A percentile compares a stretch with the other conserved stretches of the same genome.
These are phyloP conservation scores for Diploptera punctata DNA, from an alignment of 2,888 invertebrate genomes.

Conservation along the genomic window DNA sequence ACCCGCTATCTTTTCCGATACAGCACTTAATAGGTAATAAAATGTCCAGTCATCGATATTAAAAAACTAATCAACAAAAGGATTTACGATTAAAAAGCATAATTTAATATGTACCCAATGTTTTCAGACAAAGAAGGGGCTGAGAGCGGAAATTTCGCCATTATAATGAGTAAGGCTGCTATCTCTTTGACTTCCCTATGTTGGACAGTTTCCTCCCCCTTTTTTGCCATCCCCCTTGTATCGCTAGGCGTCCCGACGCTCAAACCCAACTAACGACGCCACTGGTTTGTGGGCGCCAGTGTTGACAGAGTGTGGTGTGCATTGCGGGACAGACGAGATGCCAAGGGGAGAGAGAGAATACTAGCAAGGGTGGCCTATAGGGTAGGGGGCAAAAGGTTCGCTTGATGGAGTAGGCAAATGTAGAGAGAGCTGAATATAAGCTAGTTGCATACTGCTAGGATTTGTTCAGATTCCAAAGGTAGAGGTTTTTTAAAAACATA, in stretches of 20 bases:
- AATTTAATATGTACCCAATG: neutral
- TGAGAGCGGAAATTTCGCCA: neutral
- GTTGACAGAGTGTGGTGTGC: conserved; percentile 38
- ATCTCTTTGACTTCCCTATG: conserved; percentile 21
- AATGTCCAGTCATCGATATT: conserved; percentile 9
- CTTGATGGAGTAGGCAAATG: conserved; percentile 29
- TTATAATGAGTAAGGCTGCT: neutral
- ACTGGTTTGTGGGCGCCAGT: conserved; percentile 36
- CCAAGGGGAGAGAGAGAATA: conserved; percentile 24
- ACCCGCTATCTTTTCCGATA: no score
- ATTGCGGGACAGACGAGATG: conserved; percentile 25
- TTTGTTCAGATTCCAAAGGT: neutral
- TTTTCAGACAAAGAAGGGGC: no score
- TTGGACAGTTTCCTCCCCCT: neutral
- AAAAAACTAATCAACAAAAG: conserved; percentile 11
- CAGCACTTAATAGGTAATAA: neutral
- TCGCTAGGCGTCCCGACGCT: conserved; percentile 27
- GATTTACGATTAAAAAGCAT: neutral
- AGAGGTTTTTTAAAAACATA: neutral
- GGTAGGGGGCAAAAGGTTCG: neutral
- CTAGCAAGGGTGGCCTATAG: conserved; percentile 1
- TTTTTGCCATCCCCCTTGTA: conserved; percentile 17
- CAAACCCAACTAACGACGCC: conserved; percentile 34
- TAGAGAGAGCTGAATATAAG: neutral
- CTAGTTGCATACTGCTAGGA: neutral